A percentile compares a stretch with the other conserved stretches of the same genome.
These are phyloP conservation scores for Bembecia ichneumoniformis DNA, from an alignment of 2,888 invertebrate genomes.

Conservation along the genomic window DNA sequence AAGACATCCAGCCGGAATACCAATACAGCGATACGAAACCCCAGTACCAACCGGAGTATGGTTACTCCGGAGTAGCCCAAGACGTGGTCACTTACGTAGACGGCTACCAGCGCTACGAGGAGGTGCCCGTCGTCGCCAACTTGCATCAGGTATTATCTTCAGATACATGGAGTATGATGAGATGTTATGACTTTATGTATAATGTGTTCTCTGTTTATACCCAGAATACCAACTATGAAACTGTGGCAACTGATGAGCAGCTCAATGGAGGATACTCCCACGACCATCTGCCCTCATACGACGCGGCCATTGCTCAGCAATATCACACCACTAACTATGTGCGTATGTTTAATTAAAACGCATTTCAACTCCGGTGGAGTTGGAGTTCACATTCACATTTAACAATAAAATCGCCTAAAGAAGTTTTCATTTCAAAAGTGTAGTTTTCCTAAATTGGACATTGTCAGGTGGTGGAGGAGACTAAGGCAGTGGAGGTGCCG, in stretches of 20 bases:
- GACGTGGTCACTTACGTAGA: slow-evolving; percentile 25
- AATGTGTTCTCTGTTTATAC: not conserved
- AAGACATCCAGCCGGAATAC: slow-evolving; percentile 57
- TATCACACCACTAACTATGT: slow-evolving; percentile 38
- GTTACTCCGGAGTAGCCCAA: slow-evolving; percentile 24
- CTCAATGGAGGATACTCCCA: slow-evolving; percentile 32
- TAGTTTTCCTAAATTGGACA: too few species aligned
- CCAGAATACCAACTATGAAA: slow-evolving; percentile 41
- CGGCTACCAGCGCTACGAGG: slow-evolving; percentile 39
- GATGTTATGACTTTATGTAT: not conserved
- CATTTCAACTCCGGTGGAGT: too few species aligned
- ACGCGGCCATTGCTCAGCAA: slow-evolving; percentile 60
- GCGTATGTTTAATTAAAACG: slow-evolving; percentile 14
- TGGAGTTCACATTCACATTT: too few species aligned
- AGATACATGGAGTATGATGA: not conserved
- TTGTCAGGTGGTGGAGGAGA: slow-evolving; percentile 35
- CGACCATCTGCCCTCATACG: slow-evolving; percentile 49
- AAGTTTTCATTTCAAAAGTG: too few species aligned
- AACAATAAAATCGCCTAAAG: too few species aligned
- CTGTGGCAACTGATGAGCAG: slow-evolving; percentile 19
- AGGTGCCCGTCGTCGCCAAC: slow-evolving; percentile 21
- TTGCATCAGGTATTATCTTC: slow-evolving; percentile 27
- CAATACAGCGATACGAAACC: slow-evolving; percentile 53
- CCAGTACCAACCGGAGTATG: slow-evolving; percentile 47
- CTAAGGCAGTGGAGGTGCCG: slow-evolving; percentile 15